phyloP scores from a whole-genome alignment of 2,797 vertebrate genomes.

The Monodelphis domestica region DNA sequence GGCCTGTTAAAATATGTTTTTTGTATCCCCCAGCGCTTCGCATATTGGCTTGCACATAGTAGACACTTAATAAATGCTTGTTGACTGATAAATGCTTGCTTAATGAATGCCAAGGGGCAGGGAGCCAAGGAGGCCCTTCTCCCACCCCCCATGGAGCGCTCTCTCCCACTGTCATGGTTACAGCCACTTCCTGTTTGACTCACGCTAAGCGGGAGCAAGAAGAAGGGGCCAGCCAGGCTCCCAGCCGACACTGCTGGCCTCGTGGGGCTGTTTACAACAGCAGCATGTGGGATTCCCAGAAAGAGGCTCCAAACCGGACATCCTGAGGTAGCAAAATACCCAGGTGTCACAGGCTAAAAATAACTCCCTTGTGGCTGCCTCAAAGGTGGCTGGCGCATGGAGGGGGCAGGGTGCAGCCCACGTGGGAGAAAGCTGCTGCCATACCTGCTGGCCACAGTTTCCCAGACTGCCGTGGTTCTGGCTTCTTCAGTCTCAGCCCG shows the following conservation, averaged over 20 bases:
- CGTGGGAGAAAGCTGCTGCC: background rate
- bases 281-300: conserved; percentile 88
- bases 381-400: conserved; percentile 50
- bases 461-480: background rate
- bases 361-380: conserved; percentile 73
- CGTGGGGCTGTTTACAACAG: conserved; percentile 89
- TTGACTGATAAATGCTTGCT: background rate
- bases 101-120: background rate
- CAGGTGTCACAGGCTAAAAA: conserved; percentile 87
- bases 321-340: conserved; percentile 87
- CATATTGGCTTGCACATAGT: background rate
- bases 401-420: background rate
- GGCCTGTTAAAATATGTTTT: background rate
- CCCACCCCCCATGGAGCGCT: conserved; percentile 56
- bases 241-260: conserved; percentile 66
- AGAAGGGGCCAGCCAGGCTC: conserved; percentile 37
- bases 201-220: conserved; percentile 76
- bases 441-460: conserved; percentile 9
- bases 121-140: conserved; percentile 46
- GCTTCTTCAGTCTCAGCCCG: background rate
- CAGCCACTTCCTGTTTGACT: conserved; percentile 88
- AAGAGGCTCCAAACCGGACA: conserved; percentile 87
- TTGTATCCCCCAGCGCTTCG: background rate
- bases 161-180: conserved; percentile 71
- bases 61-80: background rate